Conservation (phyloP, 2,797 vertebrate species). For the Onychomys torridus region DNA sequence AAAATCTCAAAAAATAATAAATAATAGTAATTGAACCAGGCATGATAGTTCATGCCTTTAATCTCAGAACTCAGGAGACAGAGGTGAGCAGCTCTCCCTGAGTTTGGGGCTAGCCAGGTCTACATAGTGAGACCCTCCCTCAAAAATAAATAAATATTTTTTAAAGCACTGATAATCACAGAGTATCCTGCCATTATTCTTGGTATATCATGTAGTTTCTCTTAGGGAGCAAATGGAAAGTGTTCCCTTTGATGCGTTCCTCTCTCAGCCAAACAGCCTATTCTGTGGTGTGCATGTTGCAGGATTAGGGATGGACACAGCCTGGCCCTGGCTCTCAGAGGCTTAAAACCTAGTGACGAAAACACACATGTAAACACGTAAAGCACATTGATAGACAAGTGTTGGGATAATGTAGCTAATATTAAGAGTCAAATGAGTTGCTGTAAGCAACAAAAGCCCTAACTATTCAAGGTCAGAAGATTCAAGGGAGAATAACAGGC, state of each 20-base stretch:
- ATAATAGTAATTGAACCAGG: background rate
- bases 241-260: constrained; percentile 75
- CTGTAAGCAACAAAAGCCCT: background rate
- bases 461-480: background rate
- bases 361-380: background rate
- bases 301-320: background rate
- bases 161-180: background rate
- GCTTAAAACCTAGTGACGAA: background rate
- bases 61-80: background rate
- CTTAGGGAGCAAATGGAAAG: constrained; percentile 77
- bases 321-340: background rate
- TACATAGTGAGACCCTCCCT: background rate
- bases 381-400: background rate
- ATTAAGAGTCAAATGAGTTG: background rate
- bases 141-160: background rate
- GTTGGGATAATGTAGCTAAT: background rate
- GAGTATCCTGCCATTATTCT: background rate
- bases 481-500: background rate
- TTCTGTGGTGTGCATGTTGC: background rate
- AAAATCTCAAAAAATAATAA: background rate
- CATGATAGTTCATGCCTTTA: background rate
- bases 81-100: background rate
- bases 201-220: constrained; percentile 63
- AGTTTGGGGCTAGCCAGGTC: background rate
- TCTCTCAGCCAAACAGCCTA: constrained; percentile 39